Evolutionary conservation across 2,888 invertebrate species (phyloP).

Genomic region (Aleiodes leptofemur): DNA sequence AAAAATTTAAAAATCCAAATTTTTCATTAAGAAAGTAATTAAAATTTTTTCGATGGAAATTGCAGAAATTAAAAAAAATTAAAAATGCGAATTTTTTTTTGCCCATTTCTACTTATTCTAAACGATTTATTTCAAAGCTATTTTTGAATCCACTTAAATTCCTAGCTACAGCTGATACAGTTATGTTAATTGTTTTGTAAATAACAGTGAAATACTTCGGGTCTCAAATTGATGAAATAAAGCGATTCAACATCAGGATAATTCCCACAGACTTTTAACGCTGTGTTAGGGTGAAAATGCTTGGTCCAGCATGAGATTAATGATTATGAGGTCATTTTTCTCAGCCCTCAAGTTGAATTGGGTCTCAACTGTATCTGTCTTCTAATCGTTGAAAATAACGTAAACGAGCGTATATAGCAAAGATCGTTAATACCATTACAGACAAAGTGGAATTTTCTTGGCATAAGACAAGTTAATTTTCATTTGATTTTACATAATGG

Average conservation of each 20-base stretch:
- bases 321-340: constrained; percentile 26
- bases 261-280: background rate
- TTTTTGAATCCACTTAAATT: background rate
- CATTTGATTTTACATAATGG: no score
- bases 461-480: background rate
- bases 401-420: background rate
- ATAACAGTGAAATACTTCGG: background rate
- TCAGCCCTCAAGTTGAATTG: background rate
- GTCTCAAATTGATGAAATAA: background rate
- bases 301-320: constrained; percentile 1
- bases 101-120: no score
- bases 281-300: no score
- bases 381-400: background rate
- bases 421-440: background rate
- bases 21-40: no score
- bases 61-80: no score
- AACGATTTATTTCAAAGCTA: no score
- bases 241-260: constrained; percentile 3
- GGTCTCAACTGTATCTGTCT: no score
- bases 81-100: no score
- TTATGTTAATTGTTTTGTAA: background rate
- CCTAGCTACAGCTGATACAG: background rate
- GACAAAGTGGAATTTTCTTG: background rate
- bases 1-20: no score
- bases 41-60: no score